These are phyloP conservation scores for Nemotelus pantherinus DNA, from an alignment of 2,888 invertebrate genomes.

Conservation along the genomic window DNA sequence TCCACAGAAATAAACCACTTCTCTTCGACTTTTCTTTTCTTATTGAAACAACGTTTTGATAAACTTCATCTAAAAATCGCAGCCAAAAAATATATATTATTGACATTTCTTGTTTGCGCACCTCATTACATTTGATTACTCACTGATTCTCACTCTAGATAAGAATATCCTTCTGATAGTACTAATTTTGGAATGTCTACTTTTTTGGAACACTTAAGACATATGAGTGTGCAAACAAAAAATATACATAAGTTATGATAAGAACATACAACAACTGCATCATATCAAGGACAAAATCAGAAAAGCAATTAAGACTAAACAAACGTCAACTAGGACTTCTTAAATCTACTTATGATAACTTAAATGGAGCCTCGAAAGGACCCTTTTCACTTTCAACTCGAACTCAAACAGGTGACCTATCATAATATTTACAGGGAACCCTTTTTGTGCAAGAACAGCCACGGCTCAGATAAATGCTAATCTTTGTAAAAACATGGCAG, in stretches of 20 bases:
- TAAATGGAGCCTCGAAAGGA: not conserved
- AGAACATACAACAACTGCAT: not conserved
- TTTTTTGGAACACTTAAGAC: no score
- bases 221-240: not conserved
- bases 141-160: no score
- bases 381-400: not conserved
- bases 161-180: no score
- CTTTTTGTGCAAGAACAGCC: constrained; percentile 6
- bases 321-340: constrained; percentile 4
- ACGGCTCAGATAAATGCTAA: constrained; percentile 17
- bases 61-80: no score
- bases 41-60: no score
- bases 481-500: constrained; percentile 29
- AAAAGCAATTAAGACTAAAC: constrained; percentile 23
- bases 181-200: no score
- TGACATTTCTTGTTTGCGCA: no score
- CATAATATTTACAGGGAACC: constrained; percentile 47
- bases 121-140: no score
- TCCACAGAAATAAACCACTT: no score
- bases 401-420: constrained; percentile 46
- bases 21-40: no score
- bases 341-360: constrained; percentile 23
- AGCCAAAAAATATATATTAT: no score
- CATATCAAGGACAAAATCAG: constrained; percentile 14
- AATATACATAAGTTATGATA: constrained; percentile 6